Conservation (phyloP, 2,113 vertebrate species). For the Hystrix cristata region DNA sequence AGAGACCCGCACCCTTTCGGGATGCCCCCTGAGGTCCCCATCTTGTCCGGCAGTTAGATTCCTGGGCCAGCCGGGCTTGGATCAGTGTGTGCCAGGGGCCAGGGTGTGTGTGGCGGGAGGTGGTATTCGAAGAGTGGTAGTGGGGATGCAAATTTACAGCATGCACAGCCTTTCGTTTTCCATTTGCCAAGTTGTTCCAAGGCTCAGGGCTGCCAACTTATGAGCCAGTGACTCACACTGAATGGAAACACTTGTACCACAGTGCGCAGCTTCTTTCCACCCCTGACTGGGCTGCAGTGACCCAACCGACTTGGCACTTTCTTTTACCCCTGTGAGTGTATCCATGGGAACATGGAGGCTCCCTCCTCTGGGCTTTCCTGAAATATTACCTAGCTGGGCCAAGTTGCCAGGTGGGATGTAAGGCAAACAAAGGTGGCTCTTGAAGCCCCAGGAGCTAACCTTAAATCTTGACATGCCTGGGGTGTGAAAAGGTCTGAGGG, state of each 20-base stretch:
- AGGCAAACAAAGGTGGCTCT: slow-evolving; percentile 74
- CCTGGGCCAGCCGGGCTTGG: background rate
- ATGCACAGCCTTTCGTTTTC: slow-evolving; percentile 60
- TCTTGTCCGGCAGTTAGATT: background rate
- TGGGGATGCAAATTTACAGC: background rate
- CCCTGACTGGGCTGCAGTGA: slow-evolving; percentile 51
- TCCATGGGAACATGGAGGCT: background rate
- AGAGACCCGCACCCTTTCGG: rapidly evolving
- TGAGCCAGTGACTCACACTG: slow-evolving; percentile 76
- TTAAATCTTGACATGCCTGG: slow-evolving; percentile 69
- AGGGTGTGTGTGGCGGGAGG: background rate
- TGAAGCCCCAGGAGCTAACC: slow-evolving; percentile 65
- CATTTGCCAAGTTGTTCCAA: slow-evolving; percentile 71
- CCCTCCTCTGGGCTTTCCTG: background rate
- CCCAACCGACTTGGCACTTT: slow-evolving; percentile 62
- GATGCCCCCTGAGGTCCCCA: background rate
- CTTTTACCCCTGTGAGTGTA: background rate
- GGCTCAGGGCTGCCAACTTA: slow-evolving; percentile 52
- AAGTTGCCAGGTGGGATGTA: background rate
- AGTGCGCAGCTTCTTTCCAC: slow-evolving; percentile 30
- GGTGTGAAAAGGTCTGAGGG: slow-evolving; percentile 54
- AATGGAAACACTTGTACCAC: slow-evolving; percentile 76
- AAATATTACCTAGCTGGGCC: background rate
- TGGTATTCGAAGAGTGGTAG: background rate
- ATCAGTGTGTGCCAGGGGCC: too few relatives aligned